Evolutionary conservation across 1,140 invertebrate genomes (phyloP), one percentile per base, ranked within the genome.

Genomic region (Catajapyx aquilonaris): DNA sequence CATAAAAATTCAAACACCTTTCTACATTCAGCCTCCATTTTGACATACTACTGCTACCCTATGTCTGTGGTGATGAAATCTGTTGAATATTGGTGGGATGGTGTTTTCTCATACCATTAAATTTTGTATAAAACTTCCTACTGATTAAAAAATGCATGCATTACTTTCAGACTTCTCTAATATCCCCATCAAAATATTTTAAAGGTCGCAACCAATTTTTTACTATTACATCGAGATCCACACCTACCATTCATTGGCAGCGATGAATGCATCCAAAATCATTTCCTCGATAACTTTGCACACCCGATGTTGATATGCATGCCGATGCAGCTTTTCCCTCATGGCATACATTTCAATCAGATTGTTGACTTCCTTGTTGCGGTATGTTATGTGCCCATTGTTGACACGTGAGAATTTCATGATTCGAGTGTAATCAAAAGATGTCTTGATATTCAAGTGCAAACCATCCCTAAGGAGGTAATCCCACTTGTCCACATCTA

Each of bases 401-500:
- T 31, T 37, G 15, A 51, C 43, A 1, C 44, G 39, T 4, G 20
- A 39, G 28, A 47, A 47, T 10, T 48, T 37, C 9, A 52, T 22
- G 3, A 52, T n/a, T 3, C 50, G 44, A 31, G 43, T 28, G 40
- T 60, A 59, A 44, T 64, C 63, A 53, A 68, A 66, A 18, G 46
- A 49, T 31, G 52, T 56, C 16, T 45, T 48, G 1, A 68, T 47
- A 7, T 66, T 66, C 3, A 69, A 43, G 39, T 56, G 51, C 25
- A 58, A 50, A 19, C 56, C 61, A 48, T 78, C 74, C 37, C 74
- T 54, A 10, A 64, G 51, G 31, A 77, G 58, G 45, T 78, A 78
- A 48, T 78, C 74, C 62, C 64, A 76, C 52, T 75, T 76, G 50
- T 78, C 75, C 4, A 78, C 75, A 56, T 79, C 74, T 20, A 76